Percentiles rank a stretch among this genome's conserved stretches.
Conservation (phyloP, 2,113 vertebrate genomes). For the Rhea pennata region DNA sequence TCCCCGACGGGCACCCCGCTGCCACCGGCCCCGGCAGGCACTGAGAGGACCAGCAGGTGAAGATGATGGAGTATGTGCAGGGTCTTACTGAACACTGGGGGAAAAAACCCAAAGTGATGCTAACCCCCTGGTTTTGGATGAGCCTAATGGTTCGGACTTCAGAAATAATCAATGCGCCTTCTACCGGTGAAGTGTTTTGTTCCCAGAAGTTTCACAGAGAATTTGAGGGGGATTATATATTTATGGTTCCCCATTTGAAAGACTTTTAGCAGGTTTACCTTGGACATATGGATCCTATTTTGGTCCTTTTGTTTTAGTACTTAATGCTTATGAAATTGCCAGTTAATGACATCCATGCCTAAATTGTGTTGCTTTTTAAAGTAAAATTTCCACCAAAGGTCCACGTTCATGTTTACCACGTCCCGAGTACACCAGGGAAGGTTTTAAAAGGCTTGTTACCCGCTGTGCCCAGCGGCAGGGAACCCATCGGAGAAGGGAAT, state of each 20-base stretch:
- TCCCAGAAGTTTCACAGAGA: not conserved
- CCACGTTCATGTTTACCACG: constrained; percentile 3
- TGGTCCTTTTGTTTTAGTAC: constrained; percentile 63
- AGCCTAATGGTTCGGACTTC: not conserved
- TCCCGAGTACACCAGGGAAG: constrained; percentile 25
- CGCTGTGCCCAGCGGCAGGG: not conserved
- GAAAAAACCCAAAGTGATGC: not conserved
- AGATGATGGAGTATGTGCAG: rapidly evolving
- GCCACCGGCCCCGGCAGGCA: not conserved
- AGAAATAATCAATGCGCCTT: not conserved
- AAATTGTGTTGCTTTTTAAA: constrained; percentile 41
- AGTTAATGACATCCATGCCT: constrained; percentile 71
- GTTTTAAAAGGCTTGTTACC: constrained; percentile 32
- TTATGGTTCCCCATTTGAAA: constrained; percentile 59
- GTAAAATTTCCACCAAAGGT: not conserved
- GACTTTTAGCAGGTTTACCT: constrained; percentile 65
- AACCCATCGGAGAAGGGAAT: not conserved
- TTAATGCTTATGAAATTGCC: constrained; percentile 69
- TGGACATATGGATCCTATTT: constrained; percentile 62
- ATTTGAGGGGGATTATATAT: constrained; percentile 37
- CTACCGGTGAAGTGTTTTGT: not conserved
- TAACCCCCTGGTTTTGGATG: not conserved
- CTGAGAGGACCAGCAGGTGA: not conserved
- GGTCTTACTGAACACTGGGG: not conserved
- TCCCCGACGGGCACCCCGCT: not conserved